Evolutionary conservation across 1,140 invertebrate species (phyloP).

Genomic region (Drosophila oshimai): DNA sequence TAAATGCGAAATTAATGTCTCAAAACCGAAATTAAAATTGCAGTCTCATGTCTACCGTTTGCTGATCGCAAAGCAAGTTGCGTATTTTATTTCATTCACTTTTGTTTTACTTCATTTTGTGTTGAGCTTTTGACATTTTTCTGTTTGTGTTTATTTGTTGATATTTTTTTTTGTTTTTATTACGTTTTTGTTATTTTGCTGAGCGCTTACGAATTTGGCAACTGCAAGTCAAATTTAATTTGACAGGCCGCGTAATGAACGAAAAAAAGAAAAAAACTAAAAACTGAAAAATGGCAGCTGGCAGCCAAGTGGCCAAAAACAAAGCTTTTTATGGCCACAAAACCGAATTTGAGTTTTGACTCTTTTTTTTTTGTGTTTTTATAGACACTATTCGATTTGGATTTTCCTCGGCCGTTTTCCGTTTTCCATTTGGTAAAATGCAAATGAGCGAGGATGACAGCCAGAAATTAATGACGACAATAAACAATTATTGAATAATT

Average conservation of each 20-base stretch:
- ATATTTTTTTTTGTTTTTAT: constrained; percentile 13
- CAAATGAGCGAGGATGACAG: constrained; percentile 31
- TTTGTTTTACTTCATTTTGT: constrained; percentile 10
- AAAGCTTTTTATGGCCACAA: constrained; percentile 75
- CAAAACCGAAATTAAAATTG: constrained; percentile 37
- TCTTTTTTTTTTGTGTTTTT: constrained; percentile 17
- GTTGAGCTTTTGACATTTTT: constrained; percentile 17
- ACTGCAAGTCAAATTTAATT: constrained; percentile 72
- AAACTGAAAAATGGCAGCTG: constrained; percentile 56
- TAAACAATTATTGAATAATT: constrained; percentile 58
- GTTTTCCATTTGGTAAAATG: constrained; percentile 27
- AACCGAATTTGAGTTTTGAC: constrained; percentile 31
- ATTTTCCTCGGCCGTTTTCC: constrained; percentile 22
- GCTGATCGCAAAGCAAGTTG: background rate
- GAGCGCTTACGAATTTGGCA: constrained; percentile 67
- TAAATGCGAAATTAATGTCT: constrained; percentile 3
- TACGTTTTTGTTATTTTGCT: background rate
- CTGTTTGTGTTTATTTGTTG: constrained; percentile 18
- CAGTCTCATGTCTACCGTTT: constrained; percentile 4
- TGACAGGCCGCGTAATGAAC: constrained; percentile 67
- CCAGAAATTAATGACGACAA: constrained; percentile 43
- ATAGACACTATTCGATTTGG: constrained; percentile 1
- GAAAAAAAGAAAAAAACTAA: constrained; percentile 16
- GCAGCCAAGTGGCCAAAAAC: constrained; percentile 48
- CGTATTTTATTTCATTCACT: background rate